Percentiles rank a stretch among this genome's conserved stretches.
Evolutionary conservation across 1,140 invertebrate genomes (phyloP).

Genomic region (Gryllus bimaculatus): DNA sequence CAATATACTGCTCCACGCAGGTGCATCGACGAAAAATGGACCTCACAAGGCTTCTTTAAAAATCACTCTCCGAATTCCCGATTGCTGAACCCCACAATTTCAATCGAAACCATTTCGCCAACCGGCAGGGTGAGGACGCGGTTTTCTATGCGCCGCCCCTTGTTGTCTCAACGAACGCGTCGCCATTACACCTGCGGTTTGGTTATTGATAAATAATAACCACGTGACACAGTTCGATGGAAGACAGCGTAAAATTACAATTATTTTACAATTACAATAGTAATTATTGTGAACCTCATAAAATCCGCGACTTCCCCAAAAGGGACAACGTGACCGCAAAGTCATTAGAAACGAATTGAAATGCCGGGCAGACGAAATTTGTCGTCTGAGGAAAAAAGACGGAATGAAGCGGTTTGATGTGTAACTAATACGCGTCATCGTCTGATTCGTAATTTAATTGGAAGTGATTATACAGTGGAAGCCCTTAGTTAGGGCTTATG

Average conservation of each 20-base stretch:
- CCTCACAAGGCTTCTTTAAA: too few relatives aligned
- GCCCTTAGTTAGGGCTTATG: constrained; percentile 12
- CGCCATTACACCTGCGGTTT: not conserved
- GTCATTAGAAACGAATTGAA: constrained; percentile 5
- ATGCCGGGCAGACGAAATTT: not conserved
- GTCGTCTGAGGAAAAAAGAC: not conserved
- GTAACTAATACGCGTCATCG: not conserved
- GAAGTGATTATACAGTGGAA: constrained; percentile 7
- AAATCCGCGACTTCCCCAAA: not conserved
- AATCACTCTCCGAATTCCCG: too few relatives aligned
- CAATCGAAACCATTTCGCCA: not conserved
- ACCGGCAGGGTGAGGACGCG: not conserved
- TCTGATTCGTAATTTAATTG: constrained; percentile 9
- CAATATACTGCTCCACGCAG: too few relatives aligned
- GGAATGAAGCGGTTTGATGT: not conserved
- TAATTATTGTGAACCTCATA: not conserved
- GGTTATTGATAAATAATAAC: constrained; percentile 2
- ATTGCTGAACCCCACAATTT: not conserved
- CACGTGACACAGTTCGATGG: not conserved
- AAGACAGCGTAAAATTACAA: not conserved
- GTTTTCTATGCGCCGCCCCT: not conserved
- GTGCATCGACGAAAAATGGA: too few relatives aligned
- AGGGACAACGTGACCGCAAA: not conserved
- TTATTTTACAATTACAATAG: not conserved
- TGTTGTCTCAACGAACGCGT: not conserved